Percentiles rank a stretch among this genome's conserved stretches.
Evolutionary conservation across 2,113 vertebrate species (phyloP).

Genomic region (Anser brachyrhynchus): DNA sequence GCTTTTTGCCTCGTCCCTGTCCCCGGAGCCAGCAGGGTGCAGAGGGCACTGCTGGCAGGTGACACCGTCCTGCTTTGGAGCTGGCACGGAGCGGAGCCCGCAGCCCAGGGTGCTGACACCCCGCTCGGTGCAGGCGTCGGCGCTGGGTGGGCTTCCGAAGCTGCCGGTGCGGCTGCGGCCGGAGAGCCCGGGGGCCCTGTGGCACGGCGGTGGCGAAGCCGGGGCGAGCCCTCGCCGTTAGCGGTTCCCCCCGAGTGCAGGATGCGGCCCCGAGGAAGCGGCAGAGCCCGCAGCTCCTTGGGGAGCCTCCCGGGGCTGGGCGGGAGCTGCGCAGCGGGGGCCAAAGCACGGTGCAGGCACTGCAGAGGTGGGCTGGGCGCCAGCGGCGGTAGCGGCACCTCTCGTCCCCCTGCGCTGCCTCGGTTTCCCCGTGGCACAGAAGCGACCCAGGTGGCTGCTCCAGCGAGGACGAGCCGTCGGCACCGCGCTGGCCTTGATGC

Average conservation of each 20-base stretch:
- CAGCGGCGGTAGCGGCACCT: rapidly evolving
- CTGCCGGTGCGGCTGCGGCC: rapidly evolving
- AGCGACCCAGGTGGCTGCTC: rapidly evolving
- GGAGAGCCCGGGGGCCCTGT: rapidly evolving
- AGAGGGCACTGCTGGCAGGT: neutral
- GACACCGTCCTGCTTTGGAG: neutral
- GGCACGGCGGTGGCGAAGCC: rapidly evolving
- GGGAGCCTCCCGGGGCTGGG: neutral
- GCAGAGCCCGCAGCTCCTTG: neutral
- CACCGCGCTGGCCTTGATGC: neutral
- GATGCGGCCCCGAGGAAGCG: neutral
- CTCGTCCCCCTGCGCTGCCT: neutral
- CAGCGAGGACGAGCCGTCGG: neutral
- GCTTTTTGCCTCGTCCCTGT: rapidly evolving
- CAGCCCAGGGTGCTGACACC: rapidly evolving
- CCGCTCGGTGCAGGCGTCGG: rapidly evolving
- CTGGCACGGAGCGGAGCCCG: rapidly evolving
- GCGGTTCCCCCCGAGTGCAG: neutral
- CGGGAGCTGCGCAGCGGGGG: rapidly evolving
- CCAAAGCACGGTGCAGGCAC: neutral
- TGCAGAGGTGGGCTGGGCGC: neutral
- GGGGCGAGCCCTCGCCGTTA: neutral
- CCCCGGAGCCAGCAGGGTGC: neutral
- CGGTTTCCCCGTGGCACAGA: neutral
- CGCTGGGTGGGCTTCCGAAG: rapidly evolving